phyloP scores from a whole-genome alignment of 2,797 vertebrate genomes.

The Crypturellus tataupa region DNA sequence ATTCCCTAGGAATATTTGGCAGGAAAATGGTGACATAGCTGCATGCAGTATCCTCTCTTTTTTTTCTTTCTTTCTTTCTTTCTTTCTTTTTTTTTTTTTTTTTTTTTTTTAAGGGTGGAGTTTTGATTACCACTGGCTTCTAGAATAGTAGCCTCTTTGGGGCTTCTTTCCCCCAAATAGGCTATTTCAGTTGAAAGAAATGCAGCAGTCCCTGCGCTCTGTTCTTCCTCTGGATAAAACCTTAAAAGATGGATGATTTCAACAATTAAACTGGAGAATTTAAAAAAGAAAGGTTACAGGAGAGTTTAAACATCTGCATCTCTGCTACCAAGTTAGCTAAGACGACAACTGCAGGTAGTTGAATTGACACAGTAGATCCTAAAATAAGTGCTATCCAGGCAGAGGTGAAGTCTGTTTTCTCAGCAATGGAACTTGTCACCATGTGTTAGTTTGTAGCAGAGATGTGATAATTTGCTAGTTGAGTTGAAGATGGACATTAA shows the following conservation, averaged over 20 bases:
- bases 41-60: not conserved
- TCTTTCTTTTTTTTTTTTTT: no score
- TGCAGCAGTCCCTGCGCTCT: not conserved
- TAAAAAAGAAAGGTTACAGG: not conserved
- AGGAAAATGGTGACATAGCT: not conserved
- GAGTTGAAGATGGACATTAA: not conserved
- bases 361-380: not conserved
- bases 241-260: not conserved
- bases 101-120: not conserved
- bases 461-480: not conserved
- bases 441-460: not conserved
- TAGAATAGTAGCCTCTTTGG: no score
- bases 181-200: not conserved
- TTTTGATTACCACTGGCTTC: conserved; percentile 33
- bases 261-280: accelerated
- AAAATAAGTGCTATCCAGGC: not conserved
- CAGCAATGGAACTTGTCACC: not conserved
- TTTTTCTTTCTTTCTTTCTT: no score
- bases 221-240: not conserved
- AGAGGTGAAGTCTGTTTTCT: not conserved
- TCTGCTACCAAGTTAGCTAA: not conserved
- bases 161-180: not conserved
- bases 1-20: not conserved
- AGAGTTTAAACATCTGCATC: not conserved
- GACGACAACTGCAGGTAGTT: not conserved